Conservation (phyloP, 2,797 vertebrate species). For the Scomberomorus guttatus region DNA sequence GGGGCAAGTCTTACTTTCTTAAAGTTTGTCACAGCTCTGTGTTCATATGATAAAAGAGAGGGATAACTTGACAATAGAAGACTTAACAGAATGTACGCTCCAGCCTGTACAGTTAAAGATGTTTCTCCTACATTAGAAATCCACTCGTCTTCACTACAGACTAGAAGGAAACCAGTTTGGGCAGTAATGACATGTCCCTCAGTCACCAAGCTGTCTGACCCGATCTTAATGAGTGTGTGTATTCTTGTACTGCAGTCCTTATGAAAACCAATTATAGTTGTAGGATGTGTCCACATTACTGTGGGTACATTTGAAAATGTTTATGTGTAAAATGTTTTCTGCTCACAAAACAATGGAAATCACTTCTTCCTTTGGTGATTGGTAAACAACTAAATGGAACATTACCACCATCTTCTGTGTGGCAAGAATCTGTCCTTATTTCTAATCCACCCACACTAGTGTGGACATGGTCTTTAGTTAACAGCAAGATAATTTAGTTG, state of each 20-base stretch:
- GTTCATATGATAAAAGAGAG: neutral
- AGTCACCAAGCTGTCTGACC: slow-evolving; percentile 9
- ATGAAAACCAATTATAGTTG: slow-evolving; percentile 8
- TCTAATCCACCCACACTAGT: too few relatives aligned
- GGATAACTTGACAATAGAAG: neutral
- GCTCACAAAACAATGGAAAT: neutral
- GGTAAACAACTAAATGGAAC: neutral
- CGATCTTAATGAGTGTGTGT: slow-evolving; percentile 8
- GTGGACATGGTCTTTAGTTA: too few relatives aligned
- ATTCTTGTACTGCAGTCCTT: slow-evolving; percentile 8
- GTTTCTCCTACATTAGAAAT: neutral
- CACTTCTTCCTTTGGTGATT: neutral
- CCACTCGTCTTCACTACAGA: neutral
- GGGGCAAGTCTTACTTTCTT: too few relatives aligned
- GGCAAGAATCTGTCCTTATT: too few relatives aligned
- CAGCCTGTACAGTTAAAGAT: neutral
- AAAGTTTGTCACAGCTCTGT: neutral
- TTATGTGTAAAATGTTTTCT: neutral
- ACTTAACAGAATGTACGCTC: neutral
- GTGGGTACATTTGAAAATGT: neutral
- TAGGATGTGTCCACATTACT: neutral
- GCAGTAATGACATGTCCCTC: neutral
- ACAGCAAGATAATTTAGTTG: too few relatives aligned
- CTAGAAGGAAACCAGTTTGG: neutral
- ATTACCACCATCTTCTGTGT: neutral